Percentiles rank a stretch among this genome's conserved stretches.
Evolutionary conservation across 2,888 invertebrate species (phyloP).

Genomic region (Formica aserva): DNA sequence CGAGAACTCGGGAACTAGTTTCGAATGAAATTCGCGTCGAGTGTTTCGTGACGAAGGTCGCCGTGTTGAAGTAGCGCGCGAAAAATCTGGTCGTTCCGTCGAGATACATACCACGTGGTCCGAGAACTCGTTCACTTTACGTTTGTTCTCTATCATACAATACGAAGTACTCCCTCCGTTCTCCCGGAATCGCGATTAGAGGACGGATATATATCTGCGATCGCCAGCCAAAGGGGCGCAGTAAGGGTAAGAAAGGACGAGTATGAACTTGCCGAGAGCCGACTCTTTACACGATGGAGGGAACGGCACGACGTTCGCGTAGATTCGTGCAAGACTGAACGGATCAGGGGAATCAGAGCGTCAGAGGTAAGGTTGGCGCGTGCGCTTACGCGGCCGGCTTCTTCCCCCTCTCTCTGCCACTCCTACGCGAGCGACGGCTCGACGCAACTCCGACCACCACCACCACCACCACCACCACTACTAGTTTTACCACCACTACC

Average conservation of each 20-base stretch:
- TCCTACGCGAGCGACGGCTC: conserved; percentile 16
- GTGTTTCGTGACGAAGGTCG: not conserved
- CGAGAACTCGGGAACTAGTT: not conserved
- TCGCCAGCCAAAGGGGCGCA: not conserved
- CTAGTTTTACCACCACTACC: not conserved
- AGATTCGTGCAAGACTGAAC: conserved; percentile 80
- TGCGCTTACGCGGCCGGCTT: conserved; percentile 60
- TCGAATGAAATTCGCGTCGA: not conserved
- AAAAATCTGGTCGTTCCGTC: not conserved
- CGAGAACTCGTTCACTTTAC: not conserved
- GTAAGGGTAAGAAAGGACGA: conserved; percentile 33
- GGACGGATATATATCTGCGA: not conserved
- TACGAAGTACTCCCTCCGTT: not conserved
- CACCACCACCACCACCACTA: not conserved
- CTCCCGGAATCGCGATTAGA: not conserved
- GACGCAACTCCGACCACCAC: not conserved
- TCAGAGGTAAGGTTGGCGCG: conserved; percentile 70
- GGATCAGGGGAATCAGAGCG: conserved; percentile 63
- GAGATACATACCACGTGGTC: not conserved
- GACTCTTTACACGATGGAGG: conserved; percentile 13
- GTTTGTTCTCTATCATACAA: not conserved
- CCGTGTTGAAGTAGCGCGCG: not conserved
- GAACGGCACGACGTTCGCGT: conserved; percentile 74
- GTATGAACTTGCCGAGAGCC: not conserved
- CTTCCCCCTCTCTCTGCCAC: conserved; percentile 17